These are phyloP conservation scores for Aphodius sticticus DNA, from an alignment of 2,888 invertebrate species.

Conservation along the genomic window DNA sequence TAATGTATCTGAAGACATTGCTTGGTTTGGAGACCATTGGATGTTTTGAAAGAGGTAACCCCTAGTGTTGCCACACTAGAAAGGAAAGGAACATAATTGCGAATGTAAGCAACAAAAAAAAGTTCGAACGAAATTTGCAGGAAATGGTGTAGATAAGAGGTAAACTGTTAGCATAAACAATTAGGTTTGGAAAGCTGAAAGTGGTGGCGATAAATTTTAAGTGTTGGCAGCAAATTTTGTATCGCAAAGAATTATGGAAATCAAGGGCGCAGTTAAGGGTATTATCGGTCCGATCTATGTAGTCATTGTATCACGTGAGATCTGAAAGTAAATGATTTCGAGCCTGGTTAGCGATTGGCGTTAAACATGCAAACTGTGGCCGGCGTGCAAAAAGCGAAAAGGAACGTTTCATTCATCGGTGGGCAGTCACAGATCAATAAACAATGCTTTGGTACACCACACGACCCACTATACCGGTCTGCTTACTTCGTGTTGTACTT, in stretches of 20 bases:
- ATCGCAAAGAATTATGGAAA: conserved; percentile 24
- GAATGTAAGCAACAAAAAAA: too few species aligned
- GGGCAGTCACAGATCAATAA: background rate
- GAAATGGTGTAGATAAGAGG: too few species aligned
- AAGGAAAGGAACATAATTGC: too few species aligned
- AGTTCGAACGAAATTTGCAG: too few species aligned
- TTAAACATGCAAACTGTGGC: conserved; percentile 15
- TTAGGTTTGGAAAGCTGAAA: background rate
- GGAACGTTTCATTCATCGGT: background rate
- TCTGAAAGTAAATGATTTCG: conserved; percentile 30
- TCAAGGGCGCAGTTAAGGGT: conserved; percentile 20
- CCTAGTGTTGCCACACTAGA: too few species aligned
- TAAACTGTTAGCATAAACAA: too few species aligned
- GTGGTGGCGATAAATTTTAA: conserved; percentile 17
- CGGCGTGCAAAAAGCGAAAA: background rate
- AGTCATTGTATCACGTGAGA: conserved; percentile 27
- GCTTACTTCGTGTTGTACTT: too few species aligned
- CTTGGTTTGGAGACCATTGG: too few species aligned
- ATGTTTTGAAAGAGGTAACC: too few species aligned
- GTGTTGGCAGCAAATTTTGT: conserved; percentile 20
- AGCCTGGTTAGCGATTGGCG: conserved; percentile 16
- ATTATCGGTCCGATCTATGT: conserved; percentile 21
- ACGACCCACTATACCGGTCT: too few species aligned
- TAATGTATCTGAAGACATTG: too few species aligned
- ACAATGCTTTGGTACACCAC: background rate